Evolutionary conservation across 2,113 vertebrate genomes (phyloP).

Genomic region (Barnardius zonarius): DNA sequence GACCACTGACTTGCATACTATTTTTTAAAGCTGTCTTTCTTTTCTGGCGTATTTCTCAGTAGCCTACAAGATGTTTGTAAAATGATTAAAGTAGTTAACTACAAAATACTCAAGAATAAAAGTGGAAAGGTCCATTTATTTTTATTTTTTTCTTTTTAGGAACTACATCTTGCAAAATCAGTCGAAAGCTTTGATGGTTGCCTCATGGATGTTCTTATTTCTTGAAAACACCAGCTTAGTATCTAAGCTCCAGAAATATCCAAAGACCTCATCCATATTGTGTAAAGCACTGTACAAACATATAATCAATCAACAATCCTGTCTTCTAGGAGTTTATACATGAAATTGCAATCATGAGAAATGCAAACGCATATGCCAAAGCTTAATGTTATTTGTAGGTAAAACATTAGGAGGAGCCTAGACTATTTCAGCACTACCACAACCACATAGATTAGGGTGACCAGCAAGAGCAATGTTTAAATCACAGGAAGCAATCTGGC

Average conservation of each 20-base stretch:
- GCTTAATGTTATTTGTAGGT: neutral
- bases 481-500: constrained; percentile 25
- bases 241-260: neutral
- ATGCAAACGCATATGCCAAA: neutral
- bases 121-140: neutral
- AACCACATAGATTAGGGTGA: neutral
- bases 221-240: neutral
- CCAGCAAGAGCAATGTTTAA: neutral
- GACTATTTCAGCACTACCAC: neutral
- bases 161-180: neutral
- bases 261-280: neutral
- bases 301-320: neutral
- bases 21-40: neutral
- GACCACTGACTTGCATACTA: neutral
- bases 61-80: neutral
- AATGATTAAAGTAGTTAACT: neutral
- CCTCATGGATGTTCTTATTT: neutral
- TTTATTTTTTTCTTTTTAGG: neutral
- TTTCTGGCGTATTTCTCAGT: neutral
- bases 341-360: neutral
- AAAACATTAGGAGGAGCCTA: neutral
- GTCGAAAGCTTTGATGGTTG: neutral
- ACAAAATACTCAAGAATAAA: neutral
- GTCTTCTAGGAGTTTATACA: neutral
- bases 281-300: neutral